These are phyloP conservation scores for Lipophrys pholis DNA, from an alignment of 2,113 vertebrate species.

Conservation along the genomic window DNA sequence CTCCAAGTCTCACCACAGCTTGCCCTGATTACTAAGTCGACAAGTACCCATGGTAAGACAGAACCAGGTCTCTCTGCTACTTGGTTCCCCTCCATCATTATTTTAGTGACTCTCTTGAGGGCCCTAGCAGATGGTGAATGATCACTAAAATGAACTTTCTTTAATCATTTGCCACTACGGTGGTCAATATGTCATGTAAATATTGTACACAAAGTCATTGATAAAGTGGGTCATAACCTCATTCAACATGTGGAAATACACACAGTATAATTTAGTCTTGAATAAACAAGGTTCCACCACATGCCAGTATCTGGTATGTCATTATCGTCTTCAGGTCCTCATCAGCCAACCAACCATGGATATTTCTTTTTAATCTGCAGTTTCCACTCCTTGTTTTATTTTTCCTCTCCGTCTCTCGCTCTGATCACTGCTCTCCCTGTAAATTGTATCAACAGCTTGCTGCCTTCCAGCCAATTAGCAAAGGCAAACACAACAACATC, in stretches of 20 bases:
- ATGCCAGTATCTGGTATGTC: constrained; percentile 66
- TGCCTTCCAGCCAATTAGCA: constrained; percentile 80
- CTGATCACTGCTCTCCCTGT: constrained; percentile 68
- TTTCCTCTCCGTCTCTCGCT: constrained; percentile 31
- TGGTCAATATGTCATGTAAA: constrained; percentile 45
- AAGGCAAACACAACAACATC: constrained; percentile 78
- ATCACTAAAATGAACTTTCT: constrained; percentile 42
- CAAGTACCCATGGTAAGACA: constrained; percentile 66
- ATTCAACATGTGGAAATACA: constrained; percentile 51
- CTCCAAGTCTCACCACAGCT: constrained; percentile 73
- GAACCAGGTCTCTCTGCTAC: constrained; percentile 57
- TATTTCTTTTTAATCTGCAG: constrained; percentile 54
- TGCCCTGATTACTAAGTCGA: constrained; percentile 79
- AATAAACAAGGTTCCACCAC: constrained; percentile 68
- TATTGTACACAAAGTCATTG: constrained; percentile 40
- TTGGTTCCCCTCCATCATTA: constrained; percentile 48
- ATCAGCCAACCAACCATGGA: constrained; percentile 66
- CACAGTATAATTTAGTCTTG: constrained; percentile 58
- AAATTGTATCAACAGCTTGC: constrained; percentile 66
- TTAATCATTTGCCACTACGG: constrained; percentile 43
- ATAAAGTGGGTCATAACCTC: constrained; percentile 64
- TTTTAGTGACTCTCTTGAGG: constrained; percentile 43
- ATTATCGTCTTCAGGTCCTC: constrained; percentile 66
- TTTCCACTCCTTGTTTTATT: constrained; percentile 57
- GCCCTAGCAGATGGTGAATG: constrained; percentile 16